These are phyloP conservation scores for Eonycteris spelaea DNA, from an alignment of 2,113 vertebrate species.

Conservation along the genomic window DNA sequence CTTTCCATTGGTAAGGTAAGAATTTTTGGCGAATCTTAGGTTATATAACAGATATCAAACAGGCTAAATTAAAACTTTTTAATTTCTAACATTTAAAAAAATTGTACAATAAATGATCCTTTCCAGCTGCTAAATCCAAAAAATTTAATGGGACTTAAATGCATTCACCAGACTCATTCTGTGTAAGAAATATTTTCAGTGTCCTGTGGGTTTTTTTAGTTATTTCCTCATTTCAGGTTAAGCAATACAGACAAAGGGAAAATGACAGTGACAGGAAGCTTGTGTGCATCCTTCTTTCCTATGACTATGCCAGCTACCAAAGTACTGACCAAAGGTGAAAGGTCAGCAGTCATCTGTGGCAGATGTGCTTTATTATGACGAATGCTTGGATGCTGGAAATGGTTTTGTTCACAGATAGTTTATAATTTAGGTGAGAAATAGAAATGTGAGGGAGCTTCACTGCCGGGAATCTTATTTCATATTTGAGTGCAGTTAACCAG, in stretches of 20 bases:
- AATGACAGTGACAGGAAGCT: slow-evolving; percentile 44
- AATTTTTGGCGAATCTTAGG: background rate
- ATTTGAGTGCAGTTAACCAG: slow-evolving; percentile 65
- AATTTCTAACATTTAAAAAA: background rate
- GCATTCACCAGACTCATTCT: background rate
- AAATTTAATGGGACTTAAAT: background rate
- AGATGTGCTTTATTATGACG: slow-evolving; percentile 35
- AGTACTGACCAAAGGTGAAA: background rate
- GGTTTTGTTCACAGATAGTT: slow-evolving; percentile 21
- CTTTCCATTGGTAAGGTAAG: background rate
- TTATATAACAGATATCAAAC: background rate
- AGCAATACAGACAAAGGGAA: slow-evolving; percentile 35
- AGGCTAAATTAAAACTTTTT: background rate
- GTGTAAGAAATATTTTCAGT: slow-evolving; percentile 3
- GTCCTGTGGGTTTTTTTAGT: background rate
- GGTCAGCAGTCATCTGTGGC: slow-evolving; percentile 45
- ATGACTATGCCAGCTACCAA: background rate
- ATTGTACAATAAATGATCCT: background rate
- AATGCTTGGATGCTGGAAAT: slow-evolving; percentile 15
- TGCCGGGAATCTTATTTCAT: slow-evolving; percentile 68
- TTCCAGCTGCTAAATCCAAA: background rate
- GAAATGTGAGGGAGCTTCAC: slow-evolving; percentile 40
- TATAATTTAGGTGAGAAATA: slow-evolving; percentile 62
- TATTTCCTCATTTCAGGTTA: slow-evolving; percentile 43
- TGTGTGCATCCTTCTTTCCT: background rate